phyloP scores from a whole-genome alignment of 2,113 vertebrate species.

The Phylloscopus whistleri region DNA sequence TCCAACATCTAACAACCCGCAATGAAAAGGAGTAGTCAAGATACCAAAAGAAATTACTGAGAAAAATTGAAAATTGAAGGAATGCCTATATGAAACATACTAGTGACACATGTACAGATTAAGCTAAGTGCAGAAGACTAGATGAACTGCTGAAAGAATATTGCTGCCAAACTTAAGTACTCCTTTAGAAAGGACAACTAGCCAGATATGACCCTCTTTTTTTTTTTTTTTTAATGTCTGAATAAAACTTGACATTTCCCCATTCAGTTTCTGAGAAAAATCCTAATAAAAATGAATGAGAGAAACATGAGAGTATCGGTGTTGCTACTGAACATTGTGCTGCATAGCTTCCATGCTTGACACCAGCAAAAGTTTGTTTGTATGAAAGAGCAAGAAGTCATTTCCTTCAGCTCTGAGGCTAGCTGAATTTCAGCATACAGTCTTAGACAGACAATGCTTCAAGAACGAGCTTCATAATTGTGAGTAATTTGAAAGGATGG shows the following conservation, averaged over 20 bases:
- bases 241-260: rapidly evolving
- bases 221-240: not conserved
- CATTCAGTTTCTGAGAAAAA: not conserved
- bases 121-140: not conserved
- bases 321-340: not conserved
- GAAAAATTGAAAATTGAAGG: not conserved
- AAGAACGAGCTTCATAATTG: not conserved
- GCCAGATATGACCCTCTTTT: not conserved
- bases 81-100: not conserved
- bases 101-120: not conserved
- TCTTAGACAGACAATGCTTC: not conserved
- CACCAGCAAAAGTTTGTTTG: not conserved
- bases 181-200: not conserved
- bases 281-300: not conserved
- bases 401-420: not conserved
- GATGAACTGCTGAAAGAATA: not conserved
- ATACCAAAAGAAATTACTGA: not conserved
- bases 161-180: not conserved
- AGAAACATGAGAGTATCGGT: not conserved
- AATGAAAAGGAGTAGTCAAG: not conserved
- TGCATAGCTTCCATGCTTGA: not conserved
- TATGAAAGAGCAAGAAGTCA: not conserved
- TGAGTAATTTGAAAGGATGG: not conserved
- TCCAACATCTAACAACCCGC: not conserved
- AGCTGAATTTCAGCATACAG: not conserved